Base-by-base conservation (phyloP, 2,888 invertebrate species). In the Aplocera efformata region DNA sequence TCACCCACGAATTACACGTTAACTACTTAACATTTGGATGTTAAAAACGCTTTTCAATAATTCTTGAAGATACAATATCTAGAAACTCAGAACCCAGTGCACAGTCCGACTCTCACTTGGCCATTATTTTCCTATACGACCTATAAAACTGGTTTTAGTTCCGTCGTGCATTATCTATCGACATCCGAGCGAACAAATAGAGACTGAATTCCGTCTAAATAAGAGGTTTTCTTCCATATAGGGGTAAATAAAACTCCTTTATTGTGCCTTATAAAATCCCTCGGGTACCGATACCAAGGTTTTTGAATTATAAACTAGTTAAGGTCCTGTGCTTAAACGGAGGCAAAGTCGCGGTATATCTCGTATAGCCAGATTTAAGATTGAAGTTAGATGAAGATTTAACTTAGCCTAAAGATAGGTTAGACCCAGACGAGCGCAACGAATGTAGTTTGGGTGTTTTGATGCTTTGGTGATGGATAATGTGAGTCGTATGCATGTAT, bases 301-400 rank as follows among this genome's bases (percentile, higher is more conserved):
- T 54, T 73, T 60, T 67, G 68, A 68, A 70, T 67, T 68, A 67
- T 67, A 63, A 66, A 70, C 53, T 58, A 41, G 58, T 54, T 58
- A 50, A 54, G 40, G 43, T 41, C 41, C 29, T 22, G 41, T 48
- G 21, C 32, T 47, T 3, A 21, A 3, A 6, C 10, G 10, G 26
- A 17, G 13, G 5, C 13, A 3, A 17, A 17, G 13, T 17, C 13
- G 13, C 13, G 13, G 5, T 17, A 3, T 17, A 3, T 17, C 13
- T 17, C 13, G 5, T 5, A 3, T 3, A 17, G 13, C 13, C 3
- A 17, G 3, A 3, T 17, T 17, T 5, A 17, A 3, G n/a, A n/a
- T n/a, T n/a, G n/a, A n/a, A n/a, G n/a, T n/a, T n/a, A n/a, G n/a
- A n/a, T n/a, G n/a, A n/a, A n/a, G n/a, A n/a, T n/a, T n/a, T n/a